Evolutionary conservation across 2,888 invertebrate species (phyloP), one percentile per base, ranked within the genome.

Genomic region (Pachycephus smyrnensis): DNA sequence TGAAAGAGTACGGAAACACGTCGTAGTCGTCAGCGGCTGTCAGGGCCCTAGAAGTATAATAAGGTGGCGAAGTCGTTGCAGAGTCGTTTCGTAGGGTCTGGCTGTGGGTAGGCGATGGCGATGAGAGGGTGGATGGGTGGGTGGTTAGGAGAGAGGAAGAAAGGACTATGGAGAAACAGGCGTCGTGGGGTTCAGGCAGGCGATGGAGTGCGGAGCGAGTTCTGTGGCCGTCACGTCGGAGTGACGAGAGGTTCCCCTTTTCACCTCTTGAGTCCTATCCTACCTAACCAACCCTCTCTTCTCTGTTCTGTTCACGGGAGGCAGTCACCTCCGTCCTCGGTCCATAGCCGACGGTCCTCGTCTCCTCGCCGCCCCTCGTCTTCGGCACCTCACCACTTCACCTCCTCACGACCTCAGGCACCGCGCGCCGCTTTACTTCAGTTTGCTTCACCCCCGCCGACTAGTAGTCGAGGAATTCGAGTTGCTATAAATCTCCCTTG

Each of bases 401-500:
- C 37, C 76, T 68, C n/a, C 73, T 35, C 73, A n/a, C 68, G 55
- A 73, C n/a, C 40, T 32, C 36, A 40, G 69, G 68, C 68, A 77
- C 37, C 75, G 68, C 75, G 75, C 79, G 74, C 76, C 80, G 75
- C 81, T 74, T 79, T 77, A 82, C 81, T 83, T 80, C 78, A 80
- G 76, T 77, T 79, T 78, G 78, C 78, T 77, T 83, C 82, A 84
- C 83, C 83, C 82, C 82, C 80, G 86, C 85, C 89, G 89, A 89
- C 89, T 90, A 89, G 89, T 89, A 90, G 91, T 90, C 90, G 89
- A 90, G 90, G 90, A 91, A 91, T 91, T 91, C 90, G 91, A 91
- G 91, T 91, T 91, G 88, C 90, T 89, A 91, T 91, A 91, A 91
- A 91, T 91, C 91, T 90, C 88, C 87, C 91, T 89, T 91, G 91